Base-by-base conservation (phyloP, 2,113 vertebrate genomes). In the Carassius gibelio region DNA sequence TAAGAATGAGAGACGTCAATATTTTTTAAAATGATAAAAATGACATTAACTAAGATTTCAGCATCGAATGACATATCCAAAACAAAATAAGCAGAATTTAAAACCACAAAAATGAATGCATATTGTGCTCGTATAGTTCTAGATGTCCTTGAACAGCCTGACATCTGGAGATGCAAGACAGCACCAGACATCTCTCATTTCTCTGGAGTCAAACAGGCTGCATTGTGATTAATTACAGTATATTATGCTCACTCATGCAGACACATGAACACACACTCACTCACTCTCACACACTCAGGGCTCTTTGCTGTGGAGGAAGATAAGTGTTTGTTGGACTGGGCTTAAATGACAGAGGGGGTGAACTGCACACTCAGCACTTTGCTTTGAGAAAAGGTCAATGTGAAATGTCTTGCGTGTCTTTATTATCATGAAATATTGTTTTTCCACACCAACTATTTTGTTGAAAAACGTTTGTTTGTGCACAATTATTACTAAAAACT, bases 221-320 rank as follows among this genome's bases (percentile, higher is more conserved):
- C 86, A 87, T 86, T 85, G 79, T 88, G 89, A 89, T 89, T 88
- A 89, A 89, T 89, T 89, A 89, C 81, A 84, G 69, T 77, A 78
- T 83, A 84, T 88, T 84, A 89, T 86, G 78, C 84, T 88, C 88
- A 82, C 64, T 88, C 86, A 82, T 81, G 88, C 84, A 84, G 48
- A 85, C 75, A 64, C 64, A 71, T 45, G 68, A 52, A 75, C 85
- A 61, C 62, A 66, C 72, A 62, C 59, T 6, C 62, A 74, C 50
- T 6, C 62, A 74, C 50, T 5, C 50, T 36, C 80, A 42, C 52
- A 76, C 48, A 34, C 74, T 72, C 71, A 45, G 77, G 30, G 72
- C 61, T 75, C 74, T 78, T 75, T 86, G 82, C 83, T 36, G 81
- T 36, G 19, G 84, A 82, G 77, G 78, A 86, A 86, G 68, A 83